Conservation (phyloP, 2,888 invertebrate genomes). For the Dilophus febrilis region DNA sequence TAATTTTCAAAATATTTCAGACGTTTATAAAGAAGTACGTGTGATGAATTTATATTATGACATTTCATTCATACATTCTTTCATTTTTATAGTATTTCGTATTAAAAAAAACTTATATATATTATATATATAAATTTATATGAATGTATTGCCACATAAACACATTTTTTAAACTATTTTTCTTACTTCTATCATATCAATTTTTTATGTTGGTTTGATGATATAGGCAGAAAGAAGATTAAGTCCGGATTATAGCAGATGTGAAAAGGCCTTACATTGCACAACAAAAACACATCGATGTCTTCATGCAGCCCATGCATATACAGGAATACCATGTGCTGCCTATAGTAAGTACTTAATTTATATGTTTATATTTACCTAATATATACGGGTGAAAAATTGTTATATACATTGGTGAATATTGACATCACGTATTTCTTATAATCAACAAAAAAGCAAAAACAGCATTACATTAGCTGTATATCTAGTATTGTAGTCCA, state of each 20-base stretch:
- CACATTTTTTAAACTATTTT: no score
- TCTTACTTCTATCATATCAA: no score
- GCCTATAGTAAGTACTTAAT: constrained; percentile 56
- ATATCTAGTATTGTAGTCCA: no score
- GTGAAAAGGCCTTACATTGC: constrained; percentile 62
- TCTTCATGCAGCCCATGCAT: constrained; percentile 80
- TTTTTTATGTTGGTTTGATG: background rate
- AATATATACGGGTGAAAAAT: no score
- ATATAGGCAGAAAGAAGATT: constrained; percentile 30
- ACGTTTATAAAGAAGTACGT: constrained; percentile 44
- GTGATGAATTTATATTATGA: constrained; percentile 16
- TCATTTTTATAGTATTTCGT: background rate
- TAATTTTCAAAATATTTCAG: constrained; percentile 43
- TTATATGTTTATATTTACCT: background rate
- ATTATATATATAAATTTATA: background rate
- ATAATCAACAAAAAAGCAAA: no score
- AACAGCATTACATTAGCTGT: no score
- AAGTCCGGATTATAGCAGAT: constrained; percentile 29
- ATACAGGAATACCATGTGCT: constrained; percentile 65
- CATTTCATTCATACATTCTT: no score
- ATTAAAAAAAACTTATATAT: background rate
- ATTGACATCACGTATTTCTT: no score
- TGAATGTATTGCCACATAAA: background rate
- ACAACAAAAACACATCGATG: constrained; percentile 78
- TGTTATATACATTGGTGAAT: no score